phyloP scores from a whole-genome alignment of 1,140 invertebrate genomes.

The Cephus cinctus region DNA sequence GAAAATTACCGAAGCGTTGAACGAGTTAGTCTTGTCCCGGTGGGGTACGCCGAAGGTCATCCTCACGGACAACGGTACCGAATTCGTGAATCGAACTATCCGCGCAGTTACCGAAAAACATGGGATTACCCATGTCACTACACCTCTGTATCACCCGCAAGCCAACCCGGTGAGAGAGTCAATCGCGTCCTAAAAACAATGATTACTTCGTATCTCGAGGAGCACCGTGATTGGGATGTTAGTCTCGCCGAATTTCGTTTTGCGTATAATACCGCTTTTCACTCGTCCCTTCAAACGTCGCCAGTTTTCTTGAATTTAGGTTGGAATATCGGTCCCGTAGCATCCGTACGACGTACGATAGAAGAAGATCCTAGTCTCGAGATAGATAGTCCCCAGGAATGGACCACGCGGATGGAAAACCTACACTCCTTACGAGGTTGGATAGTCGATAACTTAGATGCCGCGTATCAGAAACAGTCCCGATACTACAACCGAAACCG shows the following conservation, averaged over 20 bases:
- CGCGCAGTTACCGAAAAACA: neutral
- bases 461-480: neutral
- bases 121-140: slow-evolving; percentile 5
- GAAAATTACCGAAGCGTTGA: slow-evolving; percentile 1
- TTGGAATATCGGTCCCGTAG: slow-evolving; percentile 1
- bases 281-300: slow-evolving; percentile 3
- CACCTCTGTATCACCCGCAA: slow-evolving; percentile 20
- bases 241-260: slow-evolving; percentile 20
- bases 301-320: slow-evolving; percentile 20
- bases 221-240: slow-evolving; percentile 18
- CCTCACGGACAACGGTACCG: slow-evolving; percentile 14
- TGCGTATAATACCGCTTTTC: slow-evolving; percentile 14
- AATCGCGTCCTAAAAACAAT: slow-evolving; percentile 20
- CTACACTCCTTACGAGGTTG: neutral
- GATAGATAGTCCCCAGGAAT: neutral
- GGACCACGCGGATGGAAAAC: slow-evolving; percentile 10
- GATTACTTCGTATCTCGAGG: slow-evolving; percentile 11
- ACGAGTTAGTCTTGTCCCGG: slow-evolving; percentile 3
- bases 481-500: neutral
- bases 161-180: slow-evolving; percentile 19
- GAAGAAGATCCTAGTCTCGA: neutral
- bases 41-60: slow-evolving; percentile 9
- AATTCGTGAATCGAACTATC: slow-evolving; percentile 9
- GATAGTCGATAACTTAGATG: neutral
- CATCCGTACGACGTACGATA: neutral